phyloP scores from a whole-genome alignment of 1,140 invertebrate genomes.

The Drosophila cardini region DNA sequence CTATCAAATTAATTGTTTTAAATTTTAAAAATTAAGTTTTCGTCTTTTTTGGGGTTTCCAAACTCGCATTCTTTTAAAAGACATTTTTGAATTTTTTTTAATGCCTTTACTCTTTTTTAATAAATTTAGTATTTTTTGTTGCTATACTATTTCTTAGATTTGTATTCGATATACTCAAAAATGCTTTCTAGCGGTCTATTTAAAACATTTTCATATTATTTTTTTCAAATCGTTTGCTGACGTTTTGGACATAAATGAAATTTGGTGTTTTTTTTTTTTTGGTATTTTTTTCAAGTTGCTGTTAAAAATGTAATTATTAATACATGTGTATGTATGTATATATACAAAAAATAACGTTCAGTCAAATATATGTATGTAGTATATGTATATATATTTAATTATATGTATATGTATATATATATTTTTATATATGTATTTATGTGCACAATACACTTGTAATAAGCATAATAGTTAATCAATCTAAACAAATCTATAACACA shows the following conservation, averaged over 20 bases:
- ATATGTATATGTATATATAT: conserved; percentile 23
- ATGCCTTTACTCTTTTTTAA: too few relatives aligned
- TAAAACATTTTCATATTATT: conserved; percentile 38
- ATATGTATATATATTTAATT: conserved; percentile 40
- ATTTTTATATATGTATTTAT: conserved; percentile 14
- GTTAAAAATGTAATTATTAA: conserved; percentile 72
- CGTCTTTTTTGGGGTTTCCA: background rate
- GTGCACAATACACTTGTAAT: conserved; percentile 17
- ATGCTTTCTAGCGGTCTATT: conserved; percentile 42
- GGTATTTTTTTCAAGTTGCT: background rate
- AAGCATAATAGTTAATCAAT: conserved; percentile 23
- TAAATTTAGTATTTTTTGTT: conserved; percentile 1
- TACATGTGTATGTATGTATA: conserved; percentile 73
- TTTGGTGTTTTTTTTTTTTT: background rate
- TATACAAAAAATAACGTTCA: conserved; percentile 77
- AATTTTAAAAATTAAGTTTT: conserved; percentile 2
- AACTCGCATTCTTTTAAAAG: conserved; percentile 34
- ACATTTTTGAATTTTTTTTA: conserved; percentile 32
- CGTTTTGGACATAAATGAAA: conserved; percentile 11
- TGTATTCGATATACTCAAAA: conserved; percentile 43
- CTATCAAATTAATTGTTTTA: conserved; percentile 46
- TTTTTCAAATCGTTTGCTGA: background rate
- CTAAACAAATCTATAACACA: conserved; percentile 42
- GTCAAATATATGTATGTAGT: conserved; percentile 69
- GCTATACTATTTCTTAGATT: background rate